Conservation (phyloP, 2,888 invertebrate genomes). For the Dicyrtoma fusca region DNA sequence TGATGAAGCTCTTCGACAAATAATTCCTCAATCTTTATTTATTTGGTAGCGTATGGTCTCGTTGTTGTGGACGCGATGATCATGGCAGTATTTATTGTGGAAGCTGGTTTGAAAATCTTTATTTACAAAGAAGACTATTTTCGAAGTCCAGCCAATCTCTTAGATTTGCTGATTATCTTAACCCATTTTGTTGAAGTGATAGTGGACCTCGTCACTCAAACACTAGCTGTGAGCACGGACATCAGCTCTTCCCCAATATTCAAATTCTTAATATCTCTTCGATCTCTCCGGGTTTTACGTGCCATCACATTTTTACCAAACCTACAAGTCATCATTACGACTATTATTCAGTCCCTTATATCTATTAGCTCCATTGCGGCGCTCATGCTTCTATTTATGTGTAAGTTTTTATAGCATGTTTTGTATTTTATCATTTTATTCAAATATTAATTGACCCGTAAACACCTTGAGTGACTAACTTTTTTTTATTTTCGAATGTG, state of each 20-base stretch:
- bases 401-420: constrained; percentile 40
- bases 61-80: constrained; percentile 50
- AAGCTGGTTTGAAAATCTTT: constrained; percentile 50
- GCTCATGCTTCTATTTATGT: constrained; percentile 58
- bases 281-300: constrained; percentile 50
- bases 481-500: neutral
- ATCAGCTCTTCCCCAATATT: constrained; percentile 45
- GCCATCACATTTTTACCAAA: constrained; percentile 54
- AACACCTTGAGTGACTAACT: no score
- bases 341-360: constrained; percentile 57
- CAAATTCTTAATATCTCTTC: constrained; percentile 48
- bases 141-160: constrained; percentile 45
- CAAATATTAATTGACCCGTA: no score
- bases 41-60: no score
- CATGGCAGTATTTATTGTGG: constrained; percentile 52
- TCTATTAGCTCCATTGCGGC: constrained; percentile 58
- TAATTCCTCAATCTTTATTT: no score
- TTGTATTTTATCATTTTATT: no score
- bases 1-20: no score
- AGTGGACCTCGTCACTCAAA: constrained; percentile 44
- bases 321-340: constrained; percentile 58
- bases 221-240: constrained; percentile 46
- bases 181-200: constrained; percentile 48
- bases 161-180: constrained; percentile 49
- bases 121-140: constrained; percentile 53